Evolutionary conservation across 2,888 invertebrate species (phyloP), one percentile per base, ranked within the genome.

Genomic region (Formica aserva): DNA sequence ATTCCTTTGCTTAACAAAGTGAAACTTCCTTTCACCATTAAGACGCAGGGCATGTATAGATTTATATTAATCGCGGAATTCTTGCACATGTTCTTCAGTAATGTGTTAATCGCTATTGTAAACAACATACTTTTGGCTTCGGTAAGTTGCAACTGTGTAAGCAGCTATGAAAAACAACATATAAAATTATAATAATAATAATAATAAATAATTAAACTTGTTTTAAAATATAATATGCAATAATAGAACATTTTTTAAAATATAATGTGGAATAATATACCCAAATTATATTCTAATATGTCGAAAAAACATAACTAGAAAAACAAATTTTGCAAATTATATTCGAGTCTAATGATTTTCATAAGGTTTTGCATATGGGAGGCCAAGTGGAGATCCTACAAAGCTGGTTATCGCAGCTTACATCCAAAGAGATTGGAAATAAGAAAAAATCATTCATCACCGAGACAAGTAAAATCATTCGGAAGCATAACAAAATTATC

Each of bases 401-500:
- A 75, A 6, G 2, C 1, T 65, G 32, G 65, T 63, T 63, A 32
- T 22, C 15, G 1, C n/a, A 75, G 11, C 18, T 75, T 48, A 15
- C 11, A 9, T 5, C 32, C 1, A 22, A 22, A 32, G 5, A 75
- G 9, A 48, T 35, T 3, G n/a, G 29, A 57, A 41, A 67, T 67
- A 29, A 57, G 1, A 13, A 67, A 38, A 3, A 29, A 57, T 41
- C 65, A 5, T 1, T 67, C 5, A 4, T 26, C 8, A 66, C 15
- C 5, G 5, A 6, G 6, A 13, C 5, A 32, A 77, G n/a, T 0
- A n/a, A 67, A 38, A 67, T 77, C 1, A 57, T 77, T 22, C n/a
- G 38, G 1, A 83, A 86, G 4, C 89, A 90, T 69, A 45, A 77
- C 38, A 78, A 81, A n/a, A 87, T 89, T 29, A 80, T 89, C 6